These are phyloP conservation scores for Poeciliopsis retropinna DNA, from an alignment of 2,113 vertebrate genomes.

Conservation along the genomic window DNA sequence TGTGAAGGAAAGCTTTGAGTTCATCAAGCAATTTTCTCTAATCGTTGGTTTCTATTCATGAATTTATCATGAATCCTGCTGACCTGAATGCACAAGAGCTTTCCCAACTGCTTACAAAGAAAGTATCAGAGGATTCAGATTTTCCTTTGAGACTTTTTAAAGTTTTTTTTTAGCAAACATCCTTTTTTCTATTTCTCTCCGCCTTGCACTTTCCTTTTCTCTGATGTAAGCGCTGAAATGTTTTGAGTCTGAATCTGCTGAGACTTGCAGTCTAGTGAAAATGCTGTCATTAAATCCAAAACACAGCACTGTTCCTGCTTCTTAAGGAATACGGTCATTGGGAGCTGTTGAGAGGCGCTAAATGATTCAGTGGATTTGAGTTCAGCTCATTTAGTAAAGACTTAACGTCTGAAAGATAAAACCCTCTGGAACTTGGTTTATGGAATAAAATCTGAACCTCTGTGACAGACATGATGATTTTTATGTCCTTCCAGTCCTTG, in stretches of 20 bases:
- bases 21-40: conserved; percentile 24
- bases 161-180: conserved; percentile 16
- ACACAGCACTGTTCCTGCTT: conserved; percentile 3
- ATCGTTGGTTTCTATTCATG: conserved; percentile 55
- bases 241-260: conserved; percentile 26
- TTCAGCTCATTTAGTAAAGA: conserved; percentile 4
- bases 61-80: conserved; percentile 50
- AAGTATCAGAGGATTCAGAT: conserved; percentile 24
- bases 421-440: background rate
- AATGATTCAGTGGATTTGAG: conserved; percentile 8
- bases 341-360: conserved; percentile 6
- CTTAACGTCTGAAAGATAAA: background rate
- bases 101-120: conserved; percentile 17
- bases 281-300: conserved; percentile 30
- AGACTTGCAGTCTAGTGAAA: conserved; percentile 20
- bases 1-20: conserved; percentile 29
- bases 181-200: background rate
- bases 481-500: background rate
- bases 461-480: background rate
- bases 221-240: conserved; percentile 24
- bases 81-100: conserved; percentile 38
- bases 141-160: conserved; percentile 5
- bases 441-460: background rate
- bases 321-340: conserved; percentile 24
- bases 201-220: background rate